Evolutionary conservation across 1,140 invertebrate species (phyloP).

Genomic region (Macrobrachium nipponense): DNA sequence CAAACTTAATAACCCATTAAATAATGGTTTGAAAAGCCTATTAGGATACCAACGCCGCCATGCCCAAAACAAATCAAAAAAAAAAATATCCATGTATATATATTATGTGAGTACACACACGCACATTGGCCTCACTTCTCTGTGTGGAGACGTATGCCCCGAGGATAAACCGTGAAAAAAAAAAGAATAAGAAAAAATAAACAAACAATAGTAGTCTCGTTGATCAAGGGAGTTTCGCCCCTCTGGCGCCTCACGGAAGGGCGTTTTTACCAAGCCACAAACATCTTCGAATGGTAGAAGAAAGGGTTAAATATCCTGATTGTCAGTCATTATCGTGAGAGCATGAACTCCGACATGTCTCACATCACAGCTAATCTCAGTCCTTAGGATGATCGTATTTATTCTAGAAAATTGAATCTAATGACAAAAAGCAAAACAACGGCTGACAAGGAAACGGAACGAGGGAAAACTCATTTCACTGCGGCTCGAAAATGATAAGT

Average conservation of each 20-base stretch:
- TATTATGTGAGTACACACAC: too few relatives aligned
- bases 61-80: not conserved
- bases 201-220: too few relatives aligned
- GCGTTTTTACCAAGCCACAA: too few relatives aligned
- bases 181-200: too few relatives aligned
- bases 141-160: too few relatives aligned
- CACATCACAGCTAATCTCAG: constrained; percentile 31
- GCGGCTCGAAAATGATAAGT: too few relatives aligned
- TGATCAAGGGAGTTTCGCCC: too few relatives aligned
- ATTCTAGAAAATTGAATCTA: not conserved
- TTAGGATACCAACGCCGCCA: constrained; percentile 17
- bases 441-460: too few relatives aligned
- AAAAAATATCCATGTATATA: not conserved
- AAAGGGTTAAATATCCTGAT: not conserved
- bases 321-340: constrained; percentile 5
- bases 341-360: constrained; percentile 12
- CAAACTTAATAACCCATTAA: constrained; percentile 19
- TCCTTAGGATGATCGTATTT: constrained; percentile 21
- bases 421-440: not conserved
- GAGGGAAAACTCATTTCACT: not conserved
- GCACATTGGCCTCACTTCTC: too few relatives aligned
- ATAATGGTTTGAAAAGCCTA: constrained; percentile 29
- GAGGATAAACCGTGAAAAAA: too few relatives aligned
- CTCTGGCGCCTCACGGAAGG: too few relatives aligned
- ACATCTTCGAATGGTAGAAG: not conserved